Percentiles rank a stretch among this genome's conserved stretches.
Conservation (phyloP, 2,888 invertebrate genomes). For the Seladonia tumulorum region DNA sequence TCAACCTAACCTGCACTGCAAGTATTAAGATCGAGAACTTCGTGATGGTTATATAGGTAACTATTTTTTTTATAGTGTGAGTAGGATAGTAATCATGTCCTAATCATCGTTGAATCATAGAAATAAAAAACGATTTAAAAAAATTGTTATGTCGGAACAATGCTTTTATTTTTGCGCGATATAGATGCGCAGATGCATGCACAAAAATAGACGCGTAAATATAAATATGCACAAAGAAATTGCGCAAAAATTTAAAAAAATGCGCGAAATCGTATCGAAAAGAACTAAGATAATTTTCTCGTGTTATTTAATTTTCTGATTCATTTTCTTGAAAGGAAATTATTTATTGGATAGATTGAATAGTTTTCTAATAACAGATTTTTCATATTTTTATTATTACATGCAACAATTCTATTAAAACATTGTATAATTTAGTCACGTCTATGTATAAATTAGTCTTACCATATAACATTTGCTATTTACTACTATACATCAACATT, state of each 20-base stretch:
- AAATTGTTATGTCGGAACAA: neutral
- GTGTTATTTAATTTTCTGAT: neutral
- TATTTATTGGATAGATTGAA: neutral
- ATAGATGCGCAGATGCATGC: neutral
- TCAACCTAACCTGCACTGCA: neutral
- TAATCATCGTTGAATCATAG: neutral
- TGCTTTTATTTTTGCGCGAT: neutral
- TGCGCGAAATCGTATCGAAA: neutral
- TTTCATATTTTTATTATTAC: conserved; percentile 35
- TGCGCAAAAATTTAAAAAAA: neutral
- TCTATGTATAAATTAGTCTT: conserved; percentile 10
- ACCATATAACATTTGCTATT: conserved; percentile 25
- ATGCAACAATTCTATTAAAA: conserved; percentile 22
- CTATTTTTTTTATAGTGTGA: neutral
- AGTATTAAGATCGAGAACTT: neutral
- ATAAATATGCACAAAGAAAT: neutral
- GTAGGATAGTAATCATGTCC: neutral
- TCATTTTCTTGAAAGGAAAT: neutral
- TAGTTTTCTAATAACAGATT: neutral
- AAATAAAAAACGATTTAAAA: neutral
- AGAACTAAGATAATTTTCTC: neutral
- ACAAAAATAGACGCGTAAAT: neutral
- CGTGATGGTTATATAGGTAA: neutral
- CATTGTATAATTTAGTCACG: conserved; percentile 26
- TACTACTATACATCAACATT: conserved; percentile 14